A percentile compares a stretch with the other conserved stretches of the same genome.
phyloP scores from a whole-genome alignment of 1,140 invertebrate genomes.

The Mizuhopecten yessoensis region DNA sequence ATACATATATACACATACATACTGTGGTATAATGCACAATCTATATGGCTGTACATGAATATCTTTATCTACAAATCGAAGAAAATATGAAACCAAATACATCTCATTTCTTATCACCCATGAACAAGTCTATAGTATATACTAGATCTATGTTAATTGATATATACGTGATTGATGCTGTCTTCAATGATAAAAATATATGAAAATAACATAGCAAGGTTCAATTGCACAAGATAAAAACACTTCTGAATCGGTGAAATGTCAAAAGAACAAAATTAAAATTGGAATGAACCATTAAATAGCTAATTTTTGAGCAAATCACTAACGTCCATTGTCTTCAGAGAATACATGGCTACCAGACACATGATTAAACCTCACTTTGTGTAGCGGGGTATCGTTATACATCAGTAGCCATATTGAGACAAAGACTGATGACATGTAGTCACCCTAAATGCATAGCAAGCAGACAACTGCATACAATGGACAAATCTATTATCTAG shows the following conservation, averaged over 20 bases:
- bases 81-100: conserved; percentile 34
- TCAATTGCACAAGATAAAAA: conserved; percentile 32
- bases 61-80: conserved; percentile 28
- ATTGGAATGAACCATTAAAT: conserved; percentile 1
- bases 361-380: background rate
- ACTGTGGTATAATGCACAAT: conserved; percentile 2
- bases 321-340: background rate
- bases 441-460: too few relatives aligned
- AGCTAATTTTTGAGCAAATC: conserved; percentile 33
- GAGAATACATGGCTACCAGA: background rate
- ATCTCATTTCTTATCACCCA: background rate
- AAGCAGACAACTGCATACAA: too few relatives aligned
- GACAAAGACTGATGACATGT: too few relatives aligned
- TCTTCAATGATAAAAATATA: background rate
- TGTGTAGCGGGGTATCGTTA: background rate
- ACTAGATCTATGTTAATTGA: background rate
- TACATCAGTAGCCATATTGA: too few relatives aligned
- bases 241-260: background rate
- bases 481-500: too few relatives aligned
- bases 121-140: background rate
- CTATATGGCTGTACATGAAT: background rate
- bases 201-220: background rate
- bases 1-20: background rate
- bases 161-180: background rate
- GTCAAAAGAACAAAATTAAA: background rate